These are phyloP conservation scores for Athene noctua DNA, from an alignment of 2,113 vertebrate species.

Conservation along the genomic window DNA sequence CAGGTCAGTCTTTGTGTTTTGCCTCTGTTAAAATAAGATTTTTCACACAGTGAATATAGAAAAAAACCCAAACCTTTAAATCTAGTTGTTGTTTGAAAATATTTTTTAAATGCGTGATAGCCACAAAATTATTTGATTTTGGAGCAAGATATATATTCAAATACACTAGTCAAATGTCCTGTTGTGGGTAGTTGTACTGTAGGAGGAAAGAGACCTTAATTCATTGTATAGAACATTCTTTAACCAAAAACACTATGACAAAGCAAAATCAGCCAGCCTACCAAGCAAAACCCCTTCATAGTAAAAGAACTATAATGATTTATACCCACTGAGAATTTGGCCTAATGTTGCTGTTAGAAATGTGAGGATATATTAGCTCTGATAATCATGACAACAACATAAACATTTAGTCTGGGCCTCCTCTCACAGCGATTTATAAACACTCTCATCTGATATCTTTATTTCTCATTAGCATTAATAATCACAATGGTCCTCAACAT, in stretches of 20 bases:
- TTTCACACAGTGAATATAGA: not conserved
- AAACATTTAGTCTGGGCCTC: not conserved
- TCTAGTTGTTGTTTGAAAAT: not conserved
- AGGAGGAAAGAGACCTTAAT: not conserved
- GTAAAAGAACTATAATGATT: not conserved
- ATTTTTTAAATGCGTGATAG: not conserved
- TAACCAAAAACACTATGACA: not conserved
- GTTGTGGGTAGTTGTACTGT: not conserved
- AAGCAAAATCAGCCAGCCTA: not conserved
- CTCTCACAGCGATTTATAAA: not conserved
- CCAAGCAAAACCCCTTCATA: not conserved
- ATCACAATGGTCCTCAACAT: not conserved
- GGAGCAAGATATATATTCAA: not conserved
- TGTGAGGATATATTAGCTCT: not conserved
- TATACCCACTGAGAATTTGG: not conserved
- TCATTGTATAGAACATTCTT: not conserved
- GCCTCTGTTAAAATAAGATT: not conserved
- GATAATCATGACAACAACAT: not conserved
- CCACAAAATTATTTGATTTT: not conserved
- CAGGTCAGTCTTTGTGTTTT: not conserved
- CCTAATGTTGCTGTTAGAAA: not conserved
- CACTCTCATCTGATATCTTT: not conserved
- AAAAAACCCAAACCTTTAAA: not conserved
- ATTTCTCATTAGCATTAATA: constrained; percentile 2
- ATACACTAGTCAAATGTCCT: not conserved